Conservation (phyloP, 2,888 invertebrate species). For the Xestia xanthographa region DNA sequence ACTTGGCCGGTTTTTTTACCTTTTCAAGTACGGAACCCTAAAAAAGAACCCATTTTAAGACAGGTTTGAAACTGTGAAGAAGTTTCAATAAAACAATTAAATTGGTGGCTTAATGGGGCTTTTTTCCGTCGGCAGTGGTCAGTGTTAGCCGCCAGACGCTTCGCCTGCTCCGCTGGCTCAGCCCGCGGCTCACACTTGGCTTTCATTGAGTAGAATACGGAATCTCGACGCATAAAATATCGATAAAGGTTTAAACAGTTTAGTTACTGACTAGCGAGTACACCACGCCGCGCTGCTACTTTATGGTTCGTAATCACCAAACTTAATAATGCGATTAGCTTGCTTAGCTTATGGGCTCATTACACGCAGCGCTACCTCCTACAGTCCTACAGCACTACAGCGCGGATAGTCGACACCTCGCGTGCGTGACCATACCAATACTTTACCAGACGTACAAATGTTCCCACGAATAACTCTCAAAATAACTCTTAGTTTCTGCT, state of each 20-base stretch:
- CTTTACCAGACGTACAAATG: not conserved
- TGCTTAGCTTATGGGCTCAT: constrained; percentile 2
- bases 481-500: not conserved
- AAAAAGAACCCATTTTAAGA: not conserved
- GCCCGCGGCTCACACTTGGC: not conserved
- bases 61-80: not conserved
- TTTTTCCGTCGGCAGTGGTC: not conserved
- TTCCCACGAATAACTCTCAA: not conserved
- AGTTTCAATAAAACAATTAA: constrained; percentile 9
- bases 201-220: too few relatives aligned
- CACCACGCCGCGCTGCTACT: not conserved
- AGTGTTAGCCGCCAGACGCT: not conserved
- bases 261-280: constrained; percentile 20
- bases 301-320: constrained; percentile 18
- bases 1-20: too few relatives aligned
- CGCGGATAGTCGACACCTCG: not conserved
- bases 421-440: not conserved
- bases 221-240: too few relatives aligned
- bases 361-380: not conserved
- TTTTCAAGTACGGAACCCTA: too few relatives aligned
- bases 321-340: constrained; percentile 18
- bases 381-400: not conserved
- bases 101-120: constrained; percentile 12
- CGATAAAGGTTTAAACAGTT: too few relatives aligned
- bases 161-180: not conserved